Conservation (phyloP, 2,797 vertebrate genomes). For the Allobates femoralis region DNA sequence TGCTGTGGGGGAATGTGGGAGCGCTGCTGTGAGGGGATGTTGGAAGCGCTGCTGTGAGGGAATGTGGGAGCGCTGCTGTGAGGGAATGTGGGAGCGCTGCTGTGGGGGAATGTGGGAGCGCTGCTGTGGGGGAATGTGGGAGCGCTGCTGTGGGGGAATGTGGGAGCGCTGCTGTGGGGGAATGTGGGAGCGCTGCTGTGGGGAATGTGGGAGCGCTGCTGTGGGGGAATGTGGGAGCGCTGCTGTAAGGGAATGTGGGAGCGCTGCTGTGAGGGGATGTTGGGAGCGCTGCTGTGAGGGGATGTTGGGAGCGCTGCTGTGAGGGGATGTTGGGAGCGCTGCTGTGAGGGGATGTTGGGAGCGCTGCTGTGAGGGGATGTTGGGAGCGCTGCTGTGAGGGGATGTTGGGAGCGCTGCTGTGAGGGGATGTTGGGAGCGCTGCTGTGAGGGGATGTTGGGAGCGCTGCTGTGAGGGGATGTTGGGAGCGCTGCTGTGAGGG, state of each 20-base stretch:
- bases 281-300: neutral
- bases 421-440: too few relatives aligned
- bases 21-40: too few relatives aligned
- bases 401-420: neutral
- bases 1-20: neutral
- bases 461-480: too few relatives aligned
- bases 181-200: neutral
- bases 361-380: too few relatives aligned
- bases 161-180: neutral
- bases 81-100: too few relatives aligned
- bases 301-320: neutral
- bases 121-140: too few relatives aligned
- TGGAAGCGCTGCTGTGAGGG: neutral
- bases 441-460: neutral
- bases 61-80: neutral
- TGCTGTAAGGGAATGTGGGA: neutral
- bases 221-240: too few relatives aligned
- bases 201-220: conserved; percentile 3
- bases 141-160: neutral
- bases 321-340: too few relatives aligned
- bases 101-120: neutral
- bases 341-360: neutral
- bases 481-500: neutral
- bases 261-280: too few relatives aligned
- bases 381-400: neutral